Base-by-base conservation (phyloP, 2,888 invertebrate species). In the Archips crataeganus region DNA sequence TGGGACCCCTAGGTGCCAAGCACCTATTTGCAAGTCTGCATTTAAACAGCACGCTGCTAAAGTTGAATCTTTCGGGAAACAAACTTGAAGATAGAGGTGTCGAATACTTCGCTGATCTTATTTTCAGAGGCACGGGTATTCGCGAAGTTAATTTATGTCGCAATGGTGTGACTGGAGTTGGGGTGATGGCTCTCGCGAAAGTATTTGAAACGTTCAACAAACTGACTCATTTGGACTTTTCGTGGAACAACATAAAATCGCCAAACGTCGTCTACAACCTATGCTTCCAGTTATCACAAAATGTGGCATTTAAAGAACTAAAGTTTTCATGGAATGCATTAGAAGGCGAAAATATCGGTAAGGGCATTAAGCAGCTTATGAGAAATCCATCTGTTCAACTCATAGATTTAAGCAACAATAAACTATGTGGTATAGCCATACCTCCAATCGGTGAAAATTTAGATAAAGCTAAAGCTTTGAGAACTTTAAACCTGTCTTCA, bases 21-120 rank as follows among this genome's bases (percentile, higher is more conserved):
- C 74, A 76, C 15, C 70, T 92, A 3, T 79, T 87, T 15, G 42
- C 54, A 15, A 82, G 80, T 10, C 77, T 92, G 39, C 72, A 71
- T 0, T 67, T 70, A 3, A 92, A 92, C 72, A 81, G 74, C 36
- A 70, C 80, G 5, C 80, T 92, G 0, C 76, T 61, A 73, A 74
- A 69, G 32, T 79, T 93, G 8, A 87, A 90, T 77, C 78, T 92
- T 3, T 83, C 84, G 61, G 80, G 74, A 70, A 92, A 92, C 76
- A 75, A 84, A 49, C 74, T 92, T 39, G 80, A 84, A 8, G 90
- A 92, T 74, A 70, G 70, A 2, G 90, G 88, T 0, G 75, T 86
- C 32, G 83, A 83, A 67, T 70, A 81, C 72, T 47, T 92, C 0
- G 84, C 89, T 2, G 75, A 79, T 2, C 82, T 83, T 34, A 70